A percentile compares a stretch with the other conserved stretches of the same genome.
phyloP scores from a whole-genome alignment of 2,888 invertebrate genomes.

The Tipula confusa region DNA sequence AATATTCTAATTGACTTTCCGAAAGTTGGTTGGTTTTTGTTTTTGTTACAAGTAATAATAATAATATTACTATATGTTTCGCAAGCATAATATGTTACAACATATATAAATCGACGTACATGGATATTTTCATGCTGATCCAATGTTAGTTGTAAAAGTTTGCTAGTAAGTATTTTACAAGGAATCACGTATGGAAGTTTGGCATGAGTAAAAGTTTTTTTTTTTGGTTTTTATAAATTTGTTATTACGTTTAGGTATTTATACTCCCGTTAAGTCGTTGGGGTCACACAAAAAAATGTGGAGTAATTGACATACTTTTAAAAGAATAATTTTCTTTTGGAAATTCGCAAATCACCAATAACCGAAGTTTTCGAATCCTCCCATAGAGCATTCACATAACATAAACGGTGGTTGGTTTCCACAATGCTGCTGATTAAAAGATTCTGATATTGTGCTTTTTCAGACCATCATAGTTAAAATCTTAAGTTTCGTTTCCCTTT shows the following conservation, averaged over 20 bases:
- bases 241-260: background rate
- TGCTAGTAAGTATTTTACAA: slow-evolving; percentile 14
- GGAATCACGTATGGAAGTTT: slow-evolving; percentile 7
- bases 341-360: too few relatives aligned
- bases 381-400: too few relatives aligned
- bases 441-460: too few relatives aligned
- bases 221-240: too few relatives aligned
- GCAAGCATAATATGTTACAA: background rate
- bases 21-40: background rate
- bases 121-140: background rate
- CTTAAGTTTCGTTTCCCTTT: too few relatives aligned
- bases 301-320: too few relatives aligned
- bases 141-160: slow-evolving; percentile 25
- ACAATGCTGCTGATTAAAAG: too few relatives aligned
- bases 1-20: slow-evolving; percentile 6
- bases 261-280: background rate
- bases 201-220: background rate
- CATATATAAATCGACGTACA: slow-evolving; percentile 3
- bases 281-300: background rate
- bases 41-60: background rate
- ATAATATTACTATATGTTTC: background rate
- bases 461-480: too few relatives aligned
- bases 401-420: too few relatives aligned
- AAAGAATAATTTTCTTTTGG: too few relatives aligned
- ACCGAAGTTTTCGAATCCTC: too few relatives aligned